Conservation (phyloP, 2,113 vertebrate species). For the Propithecus coquereli region DNA sequence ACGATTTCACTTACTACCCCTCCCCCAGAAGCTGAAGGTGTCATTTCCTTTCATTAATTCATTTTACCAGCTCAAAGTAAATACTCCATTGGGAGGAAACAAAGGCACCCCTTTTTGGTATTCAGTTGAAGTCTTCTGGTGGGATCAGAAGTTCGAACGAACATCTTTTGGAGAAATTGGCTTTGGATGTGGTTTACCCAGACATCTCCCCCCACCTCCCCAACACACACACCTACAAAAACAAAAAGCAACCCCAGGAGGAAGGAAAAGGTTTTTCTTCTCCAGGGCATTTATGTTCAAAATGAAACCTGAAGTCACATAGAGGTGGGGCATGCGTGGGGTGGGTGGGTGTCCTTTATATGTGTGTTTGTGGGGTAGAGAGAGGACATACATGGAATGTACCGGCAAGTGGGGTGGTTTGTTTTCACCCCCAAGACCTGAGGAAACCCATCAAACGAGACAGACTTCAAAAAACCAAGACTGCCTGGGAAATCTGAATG, state of each 20-base stretch:
- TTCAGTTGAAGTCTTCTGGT: slow-evolving; percentile 85
- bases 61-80: slow-evolving; percentile 93
- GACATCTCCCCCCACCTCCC: neutral
- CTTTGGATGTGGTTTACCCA: slow-evolving; percentile 76
- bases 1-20: neutral
- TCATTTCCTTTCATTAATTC: slow-evolving; percentile 84
- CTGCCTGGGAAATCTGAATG: slow-evolving; percentile 65
- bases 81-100: slow-evolving; percentile 93
- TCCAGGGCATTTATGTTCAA: neutral
- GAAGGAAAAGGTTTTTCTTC: neutral
- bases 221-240: neutral
- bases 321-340: neutral
- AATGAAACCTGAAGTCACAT: neutral
- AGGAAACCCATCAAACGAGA: slow-evolving; percentile 54
- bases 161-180: slow-evolving; percentile 84
- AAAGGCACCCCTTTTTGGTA: slow-evolving; percentile 87
- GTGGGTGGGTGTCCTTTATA: neutral
- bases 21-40: slow-evolving; percentile 59
- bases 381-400: neutral
- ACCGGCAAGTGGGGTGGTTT: neutral
- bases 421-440: slow-evolving; percentile 44
- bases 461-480: slow-evolving; percentile 52
- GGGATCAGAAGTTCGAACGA: slow-evolving; percentile 91
- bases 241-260: neutral
- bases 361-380: neutral